Evolutionary conservation across 2,113 vertebrate species (phyloP), one percentile per base, ranked within the genome.

Genomic region (Menidia beryllina): DNA sequence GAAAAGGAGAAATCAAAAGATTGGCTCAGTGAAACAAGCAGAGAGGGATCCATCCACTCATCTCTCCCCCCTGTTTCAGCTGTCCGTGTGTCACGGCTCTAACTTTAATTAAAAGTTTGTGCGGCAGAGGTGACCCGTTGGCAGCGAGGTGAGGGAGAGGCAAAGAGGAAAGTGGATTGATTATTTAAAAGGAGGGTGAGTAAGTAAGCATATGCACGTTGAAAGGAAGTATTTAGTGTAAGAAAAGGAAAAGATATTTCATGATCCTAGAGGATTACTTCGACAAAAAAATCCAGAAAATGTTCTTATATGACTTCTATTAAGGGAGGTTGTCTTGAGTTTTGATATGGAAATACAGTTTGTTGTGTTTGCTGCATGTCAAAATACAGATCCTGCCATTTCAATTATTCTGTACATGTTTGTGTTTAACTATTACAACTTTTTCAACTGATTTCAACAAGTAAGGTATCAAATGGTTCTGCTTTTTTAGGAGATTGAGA

Each of bases 41-140:
- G 9, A 38, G 53, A 30, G 52, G 52, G 58, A 72, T 58, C 75
- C 68, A 87, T 69, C 62, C 66, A 67, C 60, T 67, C 75, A 49
- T 41, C 48, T 9, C 68, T 54, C 48, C 50, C 24, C 21, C 34
- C 19, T 10, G 38, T 7, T 38, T 49, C 59, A 63, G 62, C 50
- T 65, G 71, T 69, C 64, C 77, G 59, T 48, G 58, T 66, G 55
- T 77, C 38, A 26, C 38, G 55, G 75, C 72, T 86, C 68, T 82
- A 89, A 86, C 73, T 87, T 89, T 87, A 84, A 87, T 87, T 89
- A 87, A 87, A 89, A 86, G 65, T 84, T 89, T 84, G 41, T 77
- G 48, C 62, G 24, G 81, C 54, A 63, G 77, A 75, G 79, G 62
- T 88, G 86, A 86, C 79, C 82, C n/a, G 2, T 27, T 20, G 19